Conservation (phyloP, 1,140 invertebrate species). For the Aphelenchoides fujianensis region DNA sequence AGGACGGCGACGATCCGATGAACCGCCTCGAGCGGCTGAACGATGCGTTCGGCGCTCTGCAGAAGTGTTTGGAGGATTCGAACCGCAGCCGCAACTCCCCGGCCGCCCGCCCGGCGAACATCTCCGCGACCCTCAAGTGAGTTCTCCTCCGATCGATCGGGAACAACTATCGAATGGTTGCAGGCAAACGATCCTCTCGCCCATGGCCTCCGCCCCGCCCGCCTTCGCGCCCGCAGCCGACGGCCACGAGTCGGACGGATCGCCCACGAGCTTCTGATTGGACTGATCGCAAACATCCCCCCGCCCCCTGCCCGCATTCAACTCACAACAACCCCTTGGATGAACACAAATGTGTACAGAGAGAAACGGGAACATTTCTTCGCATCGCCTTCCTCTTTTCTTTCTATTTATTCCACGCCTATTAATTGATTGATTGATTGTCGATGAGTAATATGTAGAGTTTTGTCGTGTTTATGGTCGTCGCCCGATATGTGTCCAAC, state of each 20-base stretch:
- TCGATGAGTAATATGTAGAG: too few species aligned
- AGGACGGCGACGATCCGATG: neutral
- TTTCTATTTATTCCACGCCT: too few species aligned
- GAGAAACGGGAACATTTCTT: constrained; percentile 1
- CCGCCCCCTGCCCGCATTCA: too few species aligned
- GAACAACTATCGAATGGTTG: neutral
- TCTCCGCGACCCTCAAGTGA: neutral
- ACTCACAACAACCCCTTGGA: neutral
- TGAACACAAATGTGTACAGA: constrained; percentile 2
- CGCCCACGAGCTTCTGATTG: neutral
- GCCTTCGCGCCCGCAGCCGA: neutral
- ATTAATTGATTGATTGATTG: too few species aligned
- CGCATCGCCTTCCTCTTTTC: neutral
- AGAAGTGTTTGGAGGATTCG: constrained; percentile 26
- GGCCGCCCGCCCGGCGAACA: neutral
- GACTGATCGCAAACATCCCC: too few species aligned
- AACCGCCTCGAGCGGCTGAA: constrained; percentile 36
- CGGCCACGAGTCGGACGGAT: neutral
- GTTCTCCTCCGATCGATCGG: neutral
- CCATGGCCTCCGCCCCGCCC: neutral
- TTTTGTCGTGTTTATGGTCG: too few species aligned
- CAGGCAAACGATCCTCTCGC: neutral
- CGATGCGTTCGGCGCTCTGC: constrained; percentile 46
- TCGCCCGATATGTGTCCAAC: too few species aligned
- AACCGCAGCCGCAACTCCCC: neutral